Base-by-base conservation (phyloP, 1,140 invertebrate genomes). In the Scaptomyza pallida region DNA sequence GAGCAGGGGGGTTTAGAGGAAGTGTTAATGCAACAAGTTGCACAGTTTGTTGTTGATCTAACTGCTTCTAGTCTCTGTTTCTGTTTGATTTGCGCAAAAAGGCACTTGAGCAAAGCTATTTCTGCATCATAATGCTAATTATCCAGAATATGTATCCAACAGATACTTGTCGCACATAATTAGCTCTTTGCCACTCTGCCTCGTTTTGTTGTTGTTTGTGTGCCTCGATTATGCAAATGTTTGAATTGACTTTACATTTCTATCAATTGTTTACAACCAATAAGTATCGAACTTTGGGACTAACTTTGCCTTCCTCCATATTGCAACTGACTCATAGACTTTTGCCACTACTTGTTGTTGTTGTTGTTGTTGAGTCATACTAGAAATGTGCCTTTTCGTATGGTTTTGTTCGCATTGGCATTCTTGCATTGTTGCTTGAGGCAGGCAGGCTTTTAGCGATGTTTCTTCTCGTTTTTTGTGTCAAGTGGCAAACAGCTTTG, bases 141-240 rank as follows among this genome's bases (percentile, higher is more conserved):
- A 61, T 69, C 47, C 60, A 65, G 41, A 67, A 62, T n/a, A n/a
- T 54, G 50, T 59, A 44, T 69, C 55, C 56, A 61, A 48, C 19
- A 76, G 60, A 73, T 71, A 74, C 74, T 70, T 54, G 51, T 65
- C 60, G 72, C 62, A 59, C 59, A 52, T 71, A 67, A 80, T 80
- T 80, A 72, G 52, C 45, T 40, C 41, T 44, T 44, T 23, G 13
- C 40, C 9, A n/a, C 15, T 17, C 65, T 44, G 6, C 21, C 48
- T 23, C n/a, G 12, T 19, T 30, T 35, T 21, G 56, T 55, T 50
- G 63, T 45, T 21, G 26, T 16, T 13, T 37, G 4, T 41, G 19
- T 15, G 2, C 35, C 5, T 37, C n/a, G 33, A 37, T 12, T 43
- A 17, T 30, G 26, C 26, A 30, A 30, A 30, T 8, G 0, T 26